These are phyloP conservation scores for Gopherus evgoodei DNA, from an alignment of 2,113 vertebrate species.

Conservation along the genomic window DNA sequence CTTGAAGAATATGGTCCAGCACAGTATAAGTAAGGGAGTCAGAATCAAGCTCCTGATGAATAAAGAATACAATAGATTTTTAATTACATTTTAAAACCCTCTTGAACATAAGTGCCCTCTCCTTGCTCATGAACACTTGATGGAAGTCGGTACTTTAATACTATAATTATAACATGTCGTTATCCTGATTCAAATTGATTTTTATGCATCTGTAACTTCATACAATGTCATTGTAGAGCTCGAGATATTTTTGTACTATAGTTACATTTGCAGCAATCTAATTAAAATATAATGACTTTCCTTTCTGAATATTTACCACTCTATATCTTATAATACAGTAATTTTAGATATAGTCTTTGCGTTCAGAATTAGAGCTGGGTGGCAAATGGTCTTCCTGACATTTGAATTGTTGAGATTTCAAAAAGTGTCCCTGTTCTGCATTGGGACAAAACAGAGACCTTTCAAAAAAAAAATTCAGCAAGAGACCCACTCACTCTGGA, in stretches of 20 bases:
- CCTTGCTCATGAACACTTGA: constrained; percentile 34
- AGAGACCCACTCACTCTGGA: background rate
- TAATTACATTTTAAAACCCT: constrained; percentile 53
- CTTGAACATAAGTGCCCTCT: constrained; percentile 3
- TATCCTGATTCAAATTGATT: constrained; percentile 59
- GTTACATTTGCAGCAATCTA: constrained; percentile 39
- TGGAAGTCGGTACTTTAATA: constrained; percentile 58
- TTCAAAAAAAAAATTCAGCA: background rate
- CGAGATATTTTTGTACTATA: constrained; percentile 47
- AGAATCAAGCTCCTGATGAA: constrained; percentile 26
- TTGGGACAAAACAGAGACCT: background rate
- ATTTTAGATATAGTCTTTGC: background rate
- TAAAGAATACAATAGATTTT: constrained; percentile 24
- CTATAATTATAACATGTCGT: constrained; percentile 50
- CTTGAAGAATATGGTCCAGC: background rate
- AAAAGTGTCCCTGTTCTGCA: background rate
- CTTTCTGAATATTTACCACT: background rate
- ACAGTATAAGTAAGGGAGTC: background rate
- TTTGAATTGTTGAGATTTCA: background rate
- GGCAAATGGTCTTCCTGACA: background rate
- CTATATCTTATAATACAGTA: background rate
- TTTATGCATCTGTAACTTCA: constrained; percentile 44
- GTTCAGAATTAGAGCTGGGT: background rate
- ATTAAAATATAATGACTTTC: constrained; percentile 29
- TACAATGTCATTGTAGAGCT: constrained; percentile 46